Evolutionary conservation across 2,113 vertebrate genomes (phyloP).

Genomic region (Corydoras sp.): DNA sequence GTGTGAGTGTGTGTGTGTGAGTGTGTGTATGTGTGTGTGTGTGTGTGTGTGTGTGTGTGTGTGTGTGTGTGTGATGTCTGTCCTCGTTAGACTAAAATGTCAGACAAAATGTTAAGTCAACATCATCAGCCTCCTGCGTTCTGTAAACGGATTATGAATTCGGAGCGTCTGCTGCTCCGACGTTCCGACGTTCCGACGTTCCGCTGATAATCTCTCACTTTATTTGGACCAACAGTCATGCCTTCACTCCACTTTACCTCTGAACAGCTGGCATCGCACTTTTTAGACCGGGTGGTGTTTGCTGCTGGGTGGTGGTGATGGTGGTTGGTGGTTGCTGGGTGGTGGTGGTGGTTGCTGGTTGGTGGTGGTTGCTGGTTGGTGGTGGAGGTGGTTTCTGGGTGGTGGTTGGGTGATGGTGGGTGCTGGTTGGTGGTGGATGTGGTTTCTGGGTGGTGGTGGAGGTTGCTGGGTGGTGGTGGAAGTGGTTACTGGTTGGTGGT

Average conservation of each 20-base stretch:
- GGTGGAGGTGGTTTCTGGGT: too few relatives aligned
- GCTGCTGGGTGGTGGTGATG: too few relatives aligned
- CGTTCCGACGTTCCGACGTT: not conserved
- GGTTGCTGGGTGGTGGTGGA: too few relatives aligned
- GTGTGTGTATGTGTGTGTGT: slow-evolving; percentile 1
- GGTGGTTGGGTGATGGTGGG: too few relatives aligned
- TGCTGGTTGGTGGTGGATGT: too few relatives aligned
- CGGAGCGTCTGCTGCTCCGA: slow-evolving; percentile 5
- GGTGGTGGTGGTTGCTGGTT: too few relatives aligned
- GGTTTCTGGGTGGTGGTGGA: too few relatives aligned
- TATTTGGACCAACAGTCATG: slow-evolving; percentile 18
- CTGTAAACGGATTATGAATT: slow-evolving; percentile 35
- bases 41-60: slow-evolving; percentile 15
- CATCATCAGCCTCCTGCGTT: slow-evolving; percentile 37
- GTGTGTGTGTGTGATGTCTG: slow-evolving; percentile 23
- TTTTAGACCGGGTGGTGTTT: too few relatives aligned
- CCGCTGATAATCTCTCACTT: slow-evolving; percentile 32
- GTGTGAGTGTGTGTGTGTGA: slow-evolving; percentile 8
- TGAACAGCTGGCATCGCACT: too few relatives aligned
- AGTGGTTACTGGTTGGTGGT: too few relatives aligned
- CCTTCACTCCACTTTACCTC: slow-evolving; percentile 3
- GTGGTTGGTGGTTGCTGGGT: too few relatives aligned
- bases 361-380: too few relatives aligned
- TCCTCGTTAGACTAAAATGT: slow-evolving; percentile 44
- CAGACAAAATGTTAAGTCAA: slow-evolving; percentile 50